phyloP scores from a whole-genome alignment of 1,140 invertebrate species.

The Drosophila watanabei region DNA sequence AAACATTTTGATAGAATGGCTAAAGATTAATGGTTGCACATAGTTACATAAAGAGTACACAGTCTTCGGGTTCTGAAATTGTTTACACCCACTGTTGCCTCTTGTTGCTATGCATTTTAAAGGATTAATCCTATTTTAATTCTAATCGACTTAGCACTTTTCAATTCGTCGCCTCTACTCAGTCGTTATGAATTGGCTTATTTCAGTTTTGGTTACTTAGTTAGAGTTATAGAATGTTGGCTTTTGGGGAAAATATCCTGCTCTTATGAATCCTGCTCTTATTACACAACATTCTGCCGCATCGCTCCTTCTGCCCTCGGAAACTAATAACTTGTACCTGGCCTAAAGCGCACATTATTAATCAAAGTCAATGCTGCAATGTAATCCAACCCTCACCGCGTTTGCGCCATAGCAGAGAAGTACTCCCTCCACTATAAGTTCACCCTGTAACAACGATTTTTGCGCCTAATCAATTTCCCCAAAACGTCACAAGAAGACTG shows the following conservation, averaged over 20 bases:
- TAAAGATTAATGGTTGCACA: not conserved
- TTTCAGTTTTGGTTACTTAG: not conserved
- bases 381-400: slow-evolving; percentile 2
- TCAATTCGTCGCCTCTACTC: slow-evolving; percentile 41
- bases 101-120: not conserved
- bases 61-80: not conserved
- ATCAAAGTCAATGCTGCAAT: slow-evolving; percentile 75
- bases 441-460: slow-evolving; percentile 70
- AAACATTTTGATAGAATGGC: not conserved
- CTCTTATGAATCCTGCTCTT: not conserved
- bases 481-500: slow-evolving; percentile 66
- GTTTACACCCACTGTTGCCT: not conserved
- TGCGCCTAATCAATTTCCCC: slow-evolving; percentile 82
- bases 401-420: slow-evolving; percentile 10
- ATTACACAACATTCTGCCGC: not conserved
- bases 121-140: slow-evolving; percentile 37
- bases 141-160: slow-evolving; percentile 71
- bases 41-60: slow-evolving; percentile 11
- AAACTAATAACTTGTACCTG: slow-evolving; percentile 76
- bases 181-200: slow-evolving; percentile 2
- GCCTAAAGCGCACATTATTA: slow-evolving; percentile 78
- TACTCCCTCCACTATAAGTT: slow-evolving; percentile 20
- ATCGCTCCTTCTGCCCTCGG: not conserved
- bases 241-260: not conserved
- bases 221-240: not conserved